These are phyloP conservation scores for Oreochromis mossambicus DNA, from an alignment of 2,797 vertebrate genomes.

Conservation along the genomic window DNA sequence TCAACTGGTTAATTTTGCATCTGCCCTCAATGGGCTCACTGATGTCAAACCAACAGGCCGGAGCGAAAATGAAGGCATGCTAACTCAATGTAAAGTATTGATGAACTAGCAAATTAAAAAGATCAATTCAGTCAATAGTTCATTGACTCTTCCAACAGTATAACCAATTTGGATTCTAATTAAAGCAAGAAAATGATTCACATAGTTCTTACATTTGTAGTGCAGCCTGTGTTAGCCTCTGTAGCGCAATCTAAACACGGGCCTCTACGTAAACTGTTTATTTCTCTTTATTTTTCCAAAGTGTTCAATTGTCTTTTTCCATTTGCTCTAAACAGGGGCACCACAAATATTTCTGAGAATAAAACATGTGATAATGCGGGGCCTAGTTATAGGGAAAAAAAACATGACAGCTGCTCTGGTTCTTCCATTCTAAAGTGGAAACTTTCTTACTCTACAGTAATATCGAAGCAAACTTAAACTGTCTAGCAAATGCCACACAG, in stretches of 20 bases:
- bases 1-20: not conserved
- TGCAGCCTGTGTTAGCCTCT: not conserved
- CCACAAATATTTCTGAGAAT: conserved; percentile 31
- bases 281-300: conserved; percentile 17
- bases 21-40: not conserved
- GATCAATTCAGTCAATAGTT: conserved; percentile 12
- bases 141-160: not conserved
- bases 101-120: conserved; percentile 2
- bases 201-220: not conserved
- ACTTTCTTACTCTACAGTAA: not conserved
- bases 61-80: not conserved
- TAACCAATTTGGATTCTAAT: not conserved
- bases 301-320: conserved; percentile 2
- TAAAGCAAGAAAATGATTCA: not conserved
- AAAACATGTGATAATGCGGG: conserved; percentile 13
- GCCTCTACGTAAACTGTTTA: not conserved
- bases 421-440: conserved; percentile 18
- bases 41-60: not conserved
- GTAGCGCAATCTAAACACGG: not conserved
- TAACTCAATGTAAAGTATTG: not conserved
- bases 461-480: not conserved
- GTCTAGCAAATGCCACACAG: not conserved
- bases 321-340: conserved; percentile 15
- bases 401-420: conserved; percentile 16
- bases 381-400: conserved; percentile 18